Base-by-base conservation (phyloP, 2,888 invertebrate species). In the Caprella mutica region DNA sequence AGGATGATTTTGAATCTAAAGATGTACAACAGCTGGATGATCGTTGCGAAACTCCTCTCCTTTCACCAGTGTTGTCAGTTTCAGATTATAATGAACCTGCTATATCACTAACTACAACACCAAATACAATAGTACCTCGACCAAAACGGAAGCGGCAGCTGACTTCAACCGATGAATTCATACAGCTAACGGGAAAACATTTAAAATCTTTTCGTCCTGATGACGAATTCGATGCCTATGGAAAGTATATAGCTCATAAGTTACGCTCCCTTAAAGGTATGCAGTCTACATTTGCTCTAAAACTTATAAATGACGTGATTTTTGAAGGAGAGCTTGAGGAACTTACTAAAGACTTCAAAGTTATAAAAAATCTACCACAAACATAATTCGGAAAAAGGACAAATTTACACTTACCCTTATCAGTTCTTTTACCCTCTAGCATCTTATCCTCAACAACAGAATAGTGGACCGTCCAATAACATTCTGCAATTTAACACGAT, bases 101-200 rank as follows among this genome's bases (percentile, higher is more conserved):
- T 43, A 43, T 23, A 43, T 43, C 43, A 12, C 43, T 17, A 43
- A 43, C 43, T 23, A 17, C 12, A 21, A 43, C 43, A 43, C 43
- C 23, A 43, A 43, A 43, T 19, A 17, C 43, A 43, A 43, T 21
- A 43, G 43, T 23, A 43, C 23, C 43, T 43, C 43, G 23, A 14
- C 23, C 17, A 43, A 43, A 43, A 43, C 43, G 12, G 43, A 19
- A 43, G 21, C 43, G 21, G 43, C 43, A 43, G 43, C 43, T 43
- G 43, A 9, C 43, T 43, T 23, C 43, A 43, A 43, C 43, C 17
- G 23, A 43, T n/a, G 43, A 43, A 21, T 6, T 43, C 19, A 43
- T 43, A 43, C 43, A 43, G 43, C 43, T 43, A 43, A 43, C 43
- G 43, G 43, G 43, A 19, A n/a, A 38, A 43, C 43, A 43, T 43